phyloP scores from a whole-genome alignment of 2,888 invertebrate species.

The Eumacrocentrus americanus region DNA sequence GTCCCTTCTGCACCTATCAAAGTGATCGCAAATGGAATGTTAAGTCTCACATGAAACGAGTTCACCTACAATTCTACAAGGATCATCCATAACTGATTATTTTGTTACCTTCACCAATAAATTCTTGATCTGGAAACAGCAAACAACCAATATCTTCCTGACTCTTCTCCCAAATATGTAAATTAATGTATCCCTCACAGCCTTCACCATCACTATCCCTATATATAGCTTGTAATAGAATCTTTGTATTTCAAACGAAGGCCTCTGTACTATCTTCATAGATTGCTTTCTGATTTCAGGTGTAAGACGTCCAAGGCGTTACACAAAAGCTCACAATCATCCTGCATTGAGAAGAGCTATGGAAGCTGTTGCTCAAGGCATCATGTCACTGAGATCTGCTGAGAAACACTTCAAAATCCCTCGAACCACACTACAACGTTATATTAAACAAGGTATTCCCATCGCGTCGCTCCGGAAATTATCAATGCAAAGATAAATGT shows the following conservation, averaged over 20 bases:
- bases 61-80: conserved; percentile 39
- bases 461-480: not conserved
- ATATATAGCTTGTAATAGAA: too few relatives aligned
- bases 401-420: conserved; percentile 44
- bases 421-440: conserved; percentile 49
- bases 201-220: too few relatives aligned
- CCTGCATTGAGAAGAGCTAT: conserved; percentile 40
- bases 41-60: conserved; percentile 46
- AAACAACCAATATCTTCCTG: not conserved
- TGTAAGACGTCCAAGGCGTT: conserved; percentile 8
- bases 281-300: conserved; percentile 21
- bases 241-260: conserved; percentile 21
- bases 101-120: too few relatives aligned
- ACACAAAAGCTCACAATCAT: conserved; percentile 27
- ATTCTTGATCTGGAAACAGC: not conserved
- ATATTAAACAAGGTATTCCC: conserved; percentile 42
- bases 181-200: conserved; percentile 1
- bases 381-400: conserved; percentile 51
- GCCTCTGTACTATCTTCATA: conserved; percentile 11
- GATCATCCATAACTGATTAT: too few relatives aligned
- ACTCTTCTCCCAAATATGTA: not conserved
- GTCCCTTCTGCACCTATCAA: conserved; percentile 52
- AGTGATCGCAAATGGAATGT: conserved; percentile 49
- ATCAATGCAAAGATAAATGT: not conserved
- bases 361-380: conserved; percentile 45